A percentile compares a stretch with the other conserved stretches of the same genome.
Evolutionary conservation across 2,113 vertebrate species (phyloP).

Genomic region (Perognathus longimembris): DNA sequence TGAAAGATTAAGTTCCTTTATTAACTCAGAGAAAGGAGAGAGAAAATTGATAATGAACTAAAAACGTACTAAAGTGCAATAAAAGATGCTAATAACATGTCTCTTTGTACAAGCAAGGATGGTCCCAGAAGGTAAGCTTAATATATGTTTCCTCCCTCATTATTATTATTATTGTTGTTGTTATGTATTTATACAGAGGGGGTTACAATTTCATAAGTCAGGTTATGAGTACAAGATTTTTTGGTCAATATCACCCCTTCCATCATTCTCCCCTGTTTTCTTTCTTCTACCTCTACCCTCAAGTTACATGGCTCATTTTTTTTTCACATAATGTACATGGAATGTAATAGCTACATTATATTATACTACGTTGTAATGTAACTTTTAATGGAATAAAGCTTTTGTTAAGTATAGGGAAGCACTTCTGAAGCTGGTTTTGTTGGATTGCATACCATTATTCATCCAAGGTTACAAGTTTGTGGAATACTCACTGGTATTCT

Average conservation of each 20-base stretch:
- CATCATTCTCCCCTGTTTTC: no score
- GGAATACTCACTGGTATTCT: neutral
- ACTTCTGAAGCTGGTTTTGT: neutral
- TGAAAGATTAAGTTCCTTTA: neutral
- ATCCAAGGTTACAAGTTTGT: neutral
- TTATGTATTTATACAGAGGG: no score
- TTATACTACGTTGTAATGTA: no score
- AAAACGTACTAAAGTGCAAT: neutral
- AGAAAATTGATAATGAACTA: neutral
- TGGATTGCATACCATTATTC: neutral
- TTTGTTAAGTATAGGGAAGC: neutral
- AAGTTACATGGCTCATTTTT: no score
- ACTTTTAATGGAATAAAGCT: neutral
- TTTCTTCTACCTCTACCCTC: no score
- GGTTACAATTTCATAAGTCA: no score
- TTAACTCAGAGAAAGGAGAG: neutral
- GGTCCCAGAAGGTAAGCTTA: neutral
- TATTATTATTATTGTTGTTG: no score
- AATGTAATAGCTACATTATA: no score
- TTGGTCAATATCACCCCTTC: no score
- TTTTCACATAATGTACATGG: no score
- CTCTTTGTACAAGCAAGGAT: neutral
- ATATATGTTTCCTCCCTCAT: neutral
- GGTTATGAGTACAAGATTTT: no score
- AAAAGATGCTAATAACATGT: neutral